phyloP scores from a whole-genome alignment of 2,888 invertebrate species.

The Epirrhoe alternata region DNA sequence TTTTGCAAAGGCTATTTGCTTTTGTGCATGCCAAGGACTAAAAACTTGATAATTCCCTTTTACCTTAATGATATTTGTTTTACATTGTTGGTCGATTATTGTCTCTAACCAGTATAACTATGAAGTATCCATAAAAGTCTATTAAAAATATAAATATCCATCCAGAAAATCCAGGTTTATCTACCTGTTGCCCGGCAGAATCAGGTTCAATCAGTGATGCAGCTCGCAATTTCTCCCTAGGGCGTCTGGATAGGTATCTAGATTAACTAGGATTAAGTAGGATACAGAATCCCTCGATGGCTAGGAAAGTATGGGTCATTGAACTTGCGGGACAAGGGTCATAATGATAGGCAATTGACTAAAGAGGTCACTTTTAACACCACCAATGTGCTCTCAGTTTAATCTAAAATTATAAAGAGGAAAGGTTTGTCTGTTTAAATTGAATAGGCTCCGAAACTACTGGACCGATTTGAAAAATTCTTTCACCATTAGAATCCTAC shows the following conservation, averaged over 20 bases:
- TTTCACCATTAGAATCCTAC: no score
- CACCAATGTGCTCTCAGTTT: neutral
- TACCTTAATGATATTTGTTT: neutral
- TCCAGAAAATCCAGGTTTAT: neutral
- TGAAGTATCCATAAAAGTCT: neutral
- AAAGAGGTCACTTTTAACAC: neutral
- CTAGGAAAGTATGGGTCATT: conserved; percentile 2
- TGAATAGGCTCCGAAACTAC: no score
- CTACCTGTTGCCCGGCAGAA: conserved; percentile 5
- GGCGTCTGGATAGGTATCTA: conserved; percentile 7
- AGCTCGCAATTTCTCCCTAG: conserved; percentile 18
- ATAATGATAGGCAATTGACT: neutral
- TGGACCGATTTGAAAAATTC: no score
- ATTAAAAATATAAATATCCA: neutral
- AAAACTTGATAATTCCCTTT: no score
- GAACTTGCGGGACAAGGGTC: conserved; percentile 1
- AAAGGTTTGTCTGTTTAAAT: no score
- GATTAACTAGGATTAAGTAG: conserved; percentile 15
- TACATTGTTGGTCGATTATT: neutral
- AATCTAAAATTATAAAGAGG: no score
- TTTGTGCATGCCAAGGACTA: no score
- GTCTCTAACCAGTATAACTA: no score
- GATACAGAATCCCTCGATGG: conserved; percentile 3
- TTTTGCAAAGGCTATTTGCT: no score
- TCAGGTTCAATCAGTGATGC: conserved; percentile 13